Percentiles rank a stretch among this genome's conserved stretches.
Evolutionary conservation across 2,113 vertebrate genomes (phyloP).

Genomic region (Mustelus asterias): DNA sequence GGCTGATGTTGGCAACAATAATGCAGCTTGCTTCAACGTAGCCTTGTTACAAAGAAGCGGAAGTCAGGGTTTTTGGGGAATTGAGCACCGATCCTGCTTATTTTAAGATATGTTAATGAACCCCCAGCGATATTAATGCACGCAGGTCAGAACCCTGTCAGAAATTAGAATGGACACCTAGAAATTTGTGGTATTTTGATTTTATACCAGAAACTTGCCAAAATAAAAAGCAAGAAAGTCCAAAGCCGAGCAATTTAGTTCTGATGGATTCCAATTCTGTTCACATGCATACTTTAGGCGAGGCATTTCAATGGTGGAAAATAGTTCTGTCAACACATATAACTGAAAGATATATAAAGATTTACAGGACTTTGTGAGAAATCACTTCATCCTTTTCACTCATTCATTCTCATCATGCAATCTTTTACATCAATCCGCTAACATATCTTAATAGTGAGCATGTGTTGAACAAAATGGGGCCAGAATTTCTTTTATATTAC

Average conservation of each 20-base stretch:
- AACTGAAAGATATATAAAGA: not conserved
- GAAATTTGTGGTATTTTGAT: not conserved
- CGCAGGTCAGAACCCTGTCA: not conserved
- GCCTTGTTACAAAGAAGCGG: not conserved
- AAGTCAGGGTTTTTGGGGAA: not conserved
- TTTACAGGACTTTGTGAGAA: not conserved
- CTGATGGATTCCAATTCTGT: not conserved
- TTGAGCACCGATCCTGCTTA: not conserved
- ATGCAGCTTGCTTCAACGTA: not conserved
- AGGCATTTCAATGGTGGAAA: not conserved
- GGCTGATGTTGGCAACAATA: not conserved
- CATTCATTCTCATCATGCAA: not conserved
- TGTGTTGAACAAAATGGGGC: not conserved
- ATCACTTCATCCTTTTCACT: not conserved
- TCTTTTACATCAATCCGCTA: not conserved
- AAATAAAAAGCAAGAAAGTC: not conserved
- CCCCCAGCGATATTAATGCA: not conserved
- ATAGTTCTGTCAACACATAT: not conserved
- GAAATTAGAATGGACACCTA: not conserved
- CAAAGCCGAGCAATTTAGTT: not conserved
- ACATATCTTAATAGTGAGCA: not conserved
- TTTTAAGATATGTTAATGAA: not conserved
- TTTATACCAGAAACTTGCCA: not conserved
- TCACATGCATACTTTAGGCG: not conserved
- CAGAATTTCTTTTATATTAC: not conserved